Evolutionary conservation across 2,113 vertebrate genomes (phyloP), one percentile per base, ranked within the genome.

Genomic region (Nycticebus coucang): DNA sequence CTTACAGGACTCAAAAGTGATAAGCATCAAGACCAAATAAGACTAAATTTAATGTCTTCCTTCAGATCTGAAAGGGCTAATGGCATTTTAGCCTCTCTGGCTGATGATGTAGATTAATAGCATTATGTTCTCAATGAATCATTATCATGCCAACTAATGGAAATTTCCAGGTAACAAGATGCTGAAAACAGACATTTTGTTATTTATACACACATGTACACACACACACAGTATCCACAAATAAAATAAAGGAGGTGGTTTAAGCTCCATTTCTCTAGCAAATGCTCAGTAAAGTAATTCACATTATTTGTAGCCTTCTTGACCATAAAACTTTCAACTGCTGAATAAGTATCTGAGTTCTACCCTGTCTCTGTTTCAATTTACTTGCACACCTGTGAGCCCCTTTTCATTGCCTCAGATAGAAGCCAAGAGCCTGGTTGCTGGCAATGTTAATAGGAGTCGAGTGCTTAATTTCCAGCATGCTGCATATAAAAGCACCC

Each of bases 251-350:
- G 64, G 18, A 13, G 9, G 6, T 94, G 94, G 3, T 87, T 45
- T 94, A 89, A 87, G 6, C 4, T 94, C 26, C 24, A 82, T 26
- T 89, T 93, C 79, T 86, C 17, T 75, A 88, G 57, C 94, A 96
- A 97, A 93, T 5, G 81, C 71, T 90, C 88, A 6, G 79, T 69
- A 96, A 97, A 96, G 89, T 83, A 87, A 62, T 35, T 78, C 84
- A 85, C 0, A 3, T 59, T 97, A 81, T 84, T 95, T 74, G n/a
- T 12, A 88, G 30, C 21, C 93, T 26, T 0, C 0, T 12, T 97
- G 75, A 71, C 87, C 83, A 97, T 96, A 97, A 97, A 96, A 94
- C 68, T 96, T 95, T 89, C 93, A 92, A 87, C 91, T 92, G 68
- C 64, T 96, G 87, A 95, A 94, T 97, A 71, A 86, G 96, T 89